Conservation (phyloP, 1,140 invertebrate genomes). For the Adelges cooleyi region DNA sequence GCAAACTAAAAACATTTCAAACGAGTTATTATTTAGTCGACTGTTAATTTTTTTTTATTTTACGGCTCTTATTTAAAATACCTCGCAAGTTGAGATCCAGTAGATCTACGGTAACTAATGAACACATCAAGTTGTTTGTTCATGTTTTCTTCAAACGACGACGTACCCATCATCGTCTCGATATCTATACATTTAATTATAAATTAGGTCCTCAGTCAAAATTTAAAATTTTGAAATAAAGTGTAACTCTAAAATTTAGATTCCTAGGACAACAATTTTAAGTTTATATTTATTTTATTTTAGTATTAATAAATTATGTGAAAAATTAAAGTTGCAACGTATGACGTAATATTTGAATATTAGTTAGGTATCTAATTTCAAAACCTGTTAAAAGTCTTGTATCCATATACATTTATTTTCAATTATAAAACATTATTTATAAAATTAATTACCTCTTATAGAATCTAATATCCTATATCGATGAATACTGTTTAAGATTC, state of each 20-base stretch:
- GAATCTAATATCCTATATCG: slow-evolving; percentile 77
- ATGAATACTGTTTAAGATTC: slow-evolving; percentile 90
- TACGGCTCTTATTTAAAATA: slow-evolving; percentile 33
- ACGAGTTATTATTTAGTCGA: not conserved
- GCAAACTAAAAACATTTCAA: slow-evolving; percentile 45
- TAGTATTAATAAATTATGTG: too few species aligned
- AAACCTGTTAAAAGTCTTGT: too few species aligned
- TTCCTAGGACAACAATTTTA: too few species aligned
- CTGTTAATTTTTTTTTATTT: not conserved
- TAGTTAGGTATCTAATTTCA: too few species aligned
- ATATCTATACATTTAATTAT: slow-evolving; percentile 16
- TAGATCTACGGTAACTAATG: slow-evolving; percentile 93
- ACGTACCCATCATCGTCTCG: not conserved
- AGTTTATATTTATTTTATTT: too few species aligned
- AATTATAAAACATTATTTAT: too few species aligned
- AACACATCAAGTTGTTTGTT: slow-evolving; percentile 92
- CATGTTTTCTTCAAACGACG: slow-evolving; percentile 55
- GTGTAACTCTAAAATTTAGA: too few species aligned
- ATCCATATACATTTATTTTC: too few species aligned
- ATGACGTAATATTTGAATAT: too few species aligned
- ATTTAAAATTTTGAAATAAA: too few species aligned
- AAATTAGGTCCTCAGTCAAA: too few species aligned
- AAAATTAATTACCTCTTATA: slow-evolving; percentile 58
- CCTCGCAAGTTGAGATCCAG: slow-evolving; percentile 92
- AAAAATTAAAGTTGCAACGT: too few species aligned